Percentiles rank a stretch among this genome's conserved stretches.
phyloP scores from a whole-genome alignment of 1,140 invertebrate genomes.

The Lepidurus couesii region DNA sequence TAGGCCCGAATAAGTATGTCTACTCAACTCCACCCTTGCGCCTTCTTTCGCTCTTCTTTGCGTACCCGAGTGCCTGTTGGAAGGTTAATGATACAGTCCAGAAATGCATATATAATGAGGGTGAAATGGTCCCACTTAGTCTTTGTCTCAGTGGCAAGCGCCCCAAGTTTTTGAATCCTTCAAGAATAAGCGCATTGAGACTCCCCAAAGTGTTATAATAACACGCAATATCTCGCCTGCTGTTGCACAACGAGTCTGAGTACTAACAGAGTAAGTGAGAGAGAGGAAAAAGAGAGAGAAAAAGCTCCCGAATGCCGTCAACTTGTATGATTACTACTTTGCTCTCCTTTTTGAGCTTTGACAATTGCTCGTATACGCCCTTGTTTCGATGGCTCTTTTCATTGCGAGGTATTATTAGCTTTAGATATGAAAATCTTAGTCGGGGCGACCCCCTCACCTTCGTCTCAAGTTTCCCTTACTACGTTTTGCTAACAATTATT shows the following conservation, averaged over 20 bases:
- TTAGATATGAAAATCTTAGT: no score
- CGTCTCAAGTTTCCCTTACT: background rate
- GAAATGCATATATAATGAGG: slow-evolving; percentile 14
- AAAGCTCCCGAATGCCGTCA: no score
- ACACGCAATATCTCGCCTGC: background rate
- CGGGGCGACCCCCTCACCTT: background rate
- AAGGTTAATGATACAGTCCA: background rate
- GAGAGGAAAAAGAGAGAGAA: no score
- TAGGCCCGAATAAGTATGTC: background rate
- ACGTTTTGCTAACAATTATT: background rate
- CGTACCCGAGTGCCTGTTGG: background rate
- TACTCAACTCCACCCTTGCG: background rate
- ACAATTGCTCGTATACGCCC: no score
- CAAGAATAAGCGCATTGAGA: background rate
- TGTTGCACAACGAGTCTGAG: background rate
- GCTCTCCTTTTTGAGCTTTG: no score
- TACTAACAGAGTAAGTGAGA: no score
- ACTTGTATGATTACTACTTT: no score
- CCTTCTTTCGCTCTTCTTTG: background rate
- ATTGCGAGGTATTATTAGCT: no score
- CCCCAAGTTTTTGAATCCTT: no score
- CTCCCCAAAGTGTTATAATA: background rate
- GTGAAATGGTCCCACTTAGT: background rate
- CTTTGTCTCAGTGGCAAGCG: no score
- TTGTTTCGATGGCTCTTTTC: no score